Percentiles rank a stretch among this genome's conserved stretches.
Conservation (phyloP, 2,888 invertebrate genomes). For the Drosophila barbarae region DNA sequence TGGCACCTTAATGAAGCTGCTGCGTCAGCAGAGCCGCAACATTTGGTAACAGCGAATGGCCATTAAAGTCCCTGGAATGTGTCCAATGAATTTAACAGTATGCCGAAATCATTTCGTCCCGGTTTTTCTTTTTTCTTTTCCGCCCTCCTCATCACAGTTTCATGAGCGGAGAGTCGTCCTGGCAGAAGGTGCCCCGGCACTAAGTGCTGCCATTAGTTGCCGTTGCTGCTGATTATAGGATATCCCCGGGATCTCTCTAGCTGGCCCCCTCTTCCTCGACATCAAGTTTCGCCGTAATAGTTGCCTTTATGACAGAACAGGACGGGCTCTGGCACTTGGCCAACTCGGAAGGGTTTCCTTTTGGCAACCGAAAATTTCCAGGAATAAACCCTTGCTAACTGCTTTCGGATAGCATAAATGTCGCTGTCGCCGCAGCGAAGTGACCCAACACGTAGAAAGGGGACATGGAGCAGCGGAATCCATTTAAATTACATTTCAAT, state of each 20-base stretch:
- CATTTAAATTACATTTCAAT: slow-evolving; percentile 57
- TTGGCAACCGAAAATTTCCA: slow-evolving; percentile 7
- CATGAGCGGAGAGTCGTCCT: slow-evolving; percentile 13
- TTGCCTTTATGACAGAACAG: slow-evolving; percentile 36
- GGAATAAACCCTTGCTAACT: slow-evolving; percentile 19
- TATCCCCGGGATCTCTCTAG: neutral
- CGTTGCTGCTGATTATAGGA: slow-evolving; percentile 32
- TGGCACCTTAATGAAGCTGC: slow-evolving; percentile 39
- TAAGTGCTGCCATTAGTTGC: slow-evolving; percentile 34
- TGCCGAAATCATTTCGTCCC: slow-evolving; percentile 34
- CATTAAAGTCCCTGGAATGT: slow-evolving; percentile 50
- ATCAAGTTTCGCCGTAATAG: slow-evolving; percentile 40
- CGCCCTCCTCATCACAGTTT: slow-evolving; percentile 36
- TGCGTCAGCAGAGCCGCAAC: slow-evolving; percentile 25
- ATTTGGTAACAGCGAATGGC: slow-evolving; percentile 42
- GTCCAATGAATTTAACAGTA: slow-evolving; percentile 59
- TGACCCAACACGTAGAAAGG: slow-evolving; percentile 31
- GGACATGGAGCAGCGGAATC: slow-evolving; percentile 35
- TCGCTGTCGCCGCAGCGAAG: slow-evolving; percentile 7
- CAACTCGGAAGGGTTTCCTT: slow-evolving; percentile 29
- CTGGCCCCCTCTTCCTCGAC: neutral
- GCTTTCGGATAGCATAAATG: slow-evolving; percentile 24
- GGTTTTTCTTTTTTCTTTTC: slow-evolving; percentile 10
- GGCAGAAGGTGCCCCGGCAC: slow-evolving; percentile 25
- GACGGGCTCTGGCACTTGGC: slow-evolving; percentile 13